These are phyloP conservation scores for Neoaliturus tenellus DNA, from an alignment of 2,888 invertebrate species.

Conservation along the genomic window DNA sequence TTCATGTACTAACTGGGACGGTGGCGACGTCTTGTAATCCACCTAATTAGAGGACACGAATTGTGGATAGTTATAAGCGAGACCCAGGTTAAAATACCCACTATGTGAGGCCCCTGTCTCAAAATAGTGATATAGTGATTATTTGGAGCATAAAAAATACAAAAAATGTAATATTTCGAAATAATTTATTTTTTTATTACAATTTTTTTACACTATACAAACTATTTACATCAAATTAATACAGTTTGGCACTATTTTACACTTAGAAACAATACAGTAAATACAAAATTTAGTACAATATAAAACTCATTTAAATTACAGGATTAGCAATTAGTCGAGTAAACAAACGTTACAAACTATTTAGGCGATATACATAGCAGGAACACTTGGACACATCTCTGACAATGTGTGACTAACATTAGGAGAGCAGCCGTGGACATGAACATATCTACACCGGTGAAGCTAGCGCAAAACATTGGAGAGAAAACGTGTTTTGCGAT, in stretches of 20 bases:
- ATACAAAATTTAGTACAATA: slow-evolving; percentile 47
- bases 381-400: slow-evolving; percentile 27
- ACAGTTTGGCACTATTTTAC: slow-evolving; percentile 55
- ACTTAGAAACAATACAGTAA: slow-evolving; percentile 43
- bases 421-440: neutral
- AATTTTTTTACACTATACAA: slow-evolving; percentile 54
- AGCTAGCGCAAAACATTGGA: neutral
- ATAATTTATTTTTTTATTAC: slow-evolving; percentile 56
- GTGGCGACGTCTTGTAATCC: no score
- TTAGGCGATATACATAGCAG: slow-evolving; percentile 25
- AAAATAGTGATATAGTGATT: no score
- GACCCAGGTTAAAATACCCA: no score
- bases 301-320: slow-evolving; percentile 39
- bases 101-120: no score
- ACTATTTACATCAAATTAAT: slow-evolving; percentile 51
- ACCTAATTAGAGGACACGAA: no score
- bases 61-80: no score
- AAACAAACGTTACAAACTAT: slow-evolving; percentile 30
- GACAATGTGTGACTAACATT: neutral
- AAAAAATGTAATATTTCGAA: slow-evolving; percentile 35
- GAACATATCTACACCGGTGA: neutral
- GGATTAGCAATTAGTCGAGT: slow-evolving; percentile 26
- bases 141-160: neutral
- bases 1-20: no score
- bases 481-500: neutral